These are phyloP conservation scores for Ferdinandea cuprea DNA, from an alignment of 2,888 invertebrate species.

Conservation along the genomic window DNA sequence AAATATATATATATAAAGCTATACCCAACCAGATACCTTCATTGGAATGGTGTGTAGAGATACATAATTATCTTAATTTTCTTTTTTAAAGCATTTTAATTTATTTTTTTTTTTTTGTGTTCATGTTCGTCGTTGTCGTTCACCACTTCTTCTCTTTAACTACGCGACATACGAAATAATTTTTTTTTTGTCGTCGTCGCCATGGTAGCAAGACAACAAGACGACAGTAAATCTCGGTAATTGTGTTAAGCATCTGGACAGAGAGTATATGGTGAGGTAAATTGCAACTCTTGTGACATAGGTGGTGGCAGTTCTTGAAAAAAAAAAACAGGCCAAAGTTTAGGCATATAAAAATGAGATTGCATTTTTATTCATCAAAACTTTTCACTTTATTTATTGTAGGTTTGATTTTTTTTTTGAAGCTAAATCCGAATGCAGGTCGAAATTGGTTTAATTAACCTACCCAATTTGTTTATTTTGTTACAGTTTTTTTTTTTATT, in stretches of 20 bases:
- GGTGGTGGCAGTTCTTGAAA: slow-evolving; percentile 30
- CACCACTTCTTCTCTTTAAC: slow-evolving; percentile 1
- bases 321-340: slow-evolving; percentile 32
- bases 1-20: too few species aligned
- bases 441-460: background rate
- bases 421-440: background rate
- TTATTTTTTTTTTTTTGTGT: slow-evolving; percentile 22
- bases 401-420: background rate
- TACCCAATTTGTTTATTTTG: too few species aligned
- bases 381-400: background rate
- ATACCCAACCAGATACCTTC: slow-evolving; percentile 21
- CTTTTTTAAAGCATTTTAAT: slow-evolving; percentile 43
- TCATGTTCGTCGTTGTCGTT: slow-evolving; percentile 10
- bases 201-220: slow-evolving; percentile 10
- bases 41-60: slow-evolving; percentile 30
- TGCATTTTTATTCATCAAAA: slow-evolving; percentile 2
- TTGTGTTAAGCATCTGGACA: slow-evolving; percentile 44
- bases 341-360: slow-evolving; percentile 4
- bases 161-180: too few species aligned
- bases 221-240: slow-evolving; percentile 38
- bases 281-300: slow-evolving; percentile 29
- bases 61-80: slow-evolving; percentile 49
- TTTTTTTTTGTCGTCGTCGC: background rate
- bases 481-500: too few species aligned
- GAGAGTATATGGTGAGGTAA: slow-evolving; percentile 5